phyloP scores from a whole-genome alignment of 2,113 vertebrate species.

The Tricholaema leucomelas region DNA sequence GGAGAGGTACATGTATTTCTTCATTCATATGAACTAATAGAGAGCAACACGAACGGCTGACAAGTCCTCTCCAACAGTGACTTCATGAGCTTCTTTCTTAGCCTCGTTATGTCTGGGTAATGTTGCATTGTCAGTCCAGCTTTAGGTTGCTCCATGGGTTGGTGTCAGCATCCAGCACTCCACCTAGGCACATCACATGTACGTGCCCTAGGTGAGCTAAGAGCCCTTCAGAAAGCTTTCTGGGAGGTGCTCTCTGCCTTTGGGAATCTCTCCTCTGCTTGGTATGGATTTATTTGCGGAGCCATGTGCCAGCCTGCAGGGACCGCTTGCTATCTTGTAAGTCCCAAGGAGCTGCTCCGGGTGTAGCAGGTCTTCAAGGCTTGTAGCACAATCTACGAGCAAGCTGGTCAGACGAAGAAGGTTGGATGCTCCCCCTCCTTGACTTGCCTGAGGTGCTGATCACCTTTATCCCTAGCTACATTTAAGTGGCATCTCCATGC shows the following conservation, averaged over 20 bases:
- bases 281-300: background rate
- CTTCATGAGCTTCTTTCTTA: background rate
- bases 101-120: background rate
- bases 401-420: background rate
- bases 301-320: background rate
- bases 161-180: background rate
- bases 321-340: background rate
- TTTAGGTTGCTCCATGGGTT: background rate
- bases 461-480: background rate
- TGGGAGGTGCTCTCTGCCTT: background rate
- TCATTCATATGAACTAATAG: background rate
- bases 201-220: background rate
- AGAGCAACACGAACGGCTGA: background rate
- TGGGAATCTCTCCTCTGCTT: background rate
- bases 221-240: background rate
- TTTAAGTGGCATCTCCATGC: background rate
- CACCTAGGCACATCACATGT: accelerated
- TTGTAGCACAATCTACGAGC: no score
- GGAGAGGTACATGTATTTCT: background rate
- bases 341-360: background rate
- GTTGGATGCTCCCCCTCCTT: background rate
- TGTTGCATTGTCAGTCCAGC: background rate
- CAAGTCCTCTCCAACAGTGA: background rate
- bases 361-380: background rate
- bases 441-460: background rate